Conservation (phyloP, 2,888 invertebrate genomes). For the Tupiocoris notatus region DNA sequence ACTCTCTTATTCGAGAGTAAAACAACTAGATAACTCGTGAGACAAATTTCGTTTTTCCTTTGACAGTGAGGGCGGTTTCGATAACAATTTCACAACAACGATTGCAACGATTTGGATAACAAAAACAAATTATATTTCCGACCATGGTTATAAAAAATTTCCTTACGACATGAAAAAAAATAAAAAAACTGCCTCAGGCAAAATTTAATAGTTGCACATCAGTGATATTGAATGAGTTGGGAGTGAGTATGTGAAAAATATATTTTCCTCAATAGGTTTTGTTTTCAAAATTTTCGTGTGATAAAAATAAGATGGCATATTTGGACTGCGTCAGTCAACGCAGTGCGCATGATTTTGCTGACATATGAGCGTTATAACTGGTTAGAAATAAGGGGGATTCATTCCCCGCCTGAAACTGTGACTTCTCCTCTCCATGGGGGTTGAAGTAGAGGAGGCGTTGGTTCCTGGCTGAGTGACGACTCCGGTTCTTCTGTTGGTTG, state of each 20-base stretch:
- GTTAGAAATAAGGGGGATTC: background rate
- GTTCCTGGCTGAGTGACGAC: slow-evolving; percentile 3
- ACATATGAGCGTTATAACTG: background rate
- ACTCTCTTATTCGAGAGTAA: no score
- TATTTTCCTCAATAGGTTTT: background rate
- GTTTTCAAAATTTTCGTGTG: no score
- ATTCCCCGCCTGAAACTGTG: slow-evolving; percentile 28
- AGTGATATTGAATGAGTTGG: background rate
- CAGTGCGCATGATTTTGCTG: background rate
- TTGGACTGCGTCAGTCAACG: background rate
- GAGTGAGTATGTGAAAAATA: background rate
- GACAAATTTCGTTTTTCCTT: no score
- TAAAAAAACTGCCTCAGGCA: no score
- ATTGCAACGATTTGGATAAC: no score
- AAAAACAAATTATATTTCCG: no score
- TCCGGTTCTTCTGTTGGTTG: background rate
- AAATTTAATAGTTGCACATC: background rate
- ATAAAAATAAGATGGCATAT: background rate
- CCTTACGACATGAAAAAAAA: no score
- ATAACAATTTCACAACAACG: no score
- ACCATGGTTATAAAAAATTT: no score
- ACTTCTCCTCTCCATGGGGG: slow-evolving; percentile 30
- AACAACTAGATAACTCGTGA: no score
- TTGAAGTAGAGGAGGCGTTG: slow-evolving; percentile 17
- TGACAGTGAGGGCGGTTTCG: no score